Evolutionary conservation across 2,113 vertebrate genomes (phyloP).

Genomic region (Melanocharis versteri): DNA sequence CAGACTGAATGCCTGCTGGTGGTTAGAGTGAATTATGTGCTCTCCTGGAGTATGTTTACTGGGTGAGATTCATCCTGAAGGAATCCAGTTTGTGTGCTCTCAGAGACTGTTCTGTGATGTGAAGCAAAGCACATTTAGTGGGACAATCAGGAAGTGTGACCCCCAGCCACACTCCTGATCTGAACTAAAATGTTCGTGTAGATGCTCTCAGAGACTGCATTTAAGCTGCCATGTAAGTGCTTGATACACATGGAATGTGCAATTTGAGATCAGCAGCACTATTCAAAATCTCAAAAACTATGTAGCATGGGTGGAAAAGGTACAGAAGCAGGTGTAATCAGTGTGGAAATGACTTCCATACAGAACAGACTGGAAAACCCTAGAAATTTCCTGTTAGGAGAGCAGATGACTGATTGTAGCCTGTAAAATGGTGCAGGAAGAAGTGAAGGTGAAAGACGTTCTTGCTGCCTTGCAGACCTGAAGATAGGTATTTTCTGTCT

Average conservation of each 20-base stretch:
- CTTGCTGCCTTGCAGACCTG: not conserved
- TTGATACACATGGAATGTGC: not conserved
- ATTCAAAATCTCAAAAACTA: not conserved
- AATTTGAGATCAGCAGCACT: not conserved
- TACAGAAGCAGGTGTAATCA: not conserved
- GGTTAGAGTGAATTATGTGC: not conserved
- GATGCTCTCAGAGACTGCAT: not conserved
- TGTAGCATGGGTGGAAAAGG: not conserved
- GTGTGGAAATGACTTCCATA: not conserved
- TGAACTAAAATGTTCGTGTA: not conserved
- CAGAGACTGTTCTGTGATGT: not conserved
- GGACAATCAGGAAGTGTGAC: not conserved
- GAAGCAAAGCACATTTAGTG: not conserved
- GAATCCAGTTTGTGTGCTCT: not conserved
- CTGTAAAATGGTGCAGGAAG: not conserved
- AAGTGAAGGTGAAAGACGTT: not conserved
- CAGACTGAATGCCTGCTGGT: not conserved
- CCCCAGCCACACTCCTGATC: not conserved
- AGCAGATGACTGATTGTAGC: not conserved
- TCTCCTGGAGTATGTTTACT: not conserved
- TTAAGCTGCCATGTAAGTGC: not conserved
- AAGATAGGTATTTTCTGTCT: not conserved
- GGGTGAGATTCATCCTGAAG: not conserved
- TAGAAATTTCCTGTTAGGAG: not conserved
- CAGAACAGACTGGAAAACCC: not conserved